These are phyloP conservation scores for Conistra vaccinii DNA, from an alignment of 2,888 invertebrate species.

Conservation along the genomic window DNA sequence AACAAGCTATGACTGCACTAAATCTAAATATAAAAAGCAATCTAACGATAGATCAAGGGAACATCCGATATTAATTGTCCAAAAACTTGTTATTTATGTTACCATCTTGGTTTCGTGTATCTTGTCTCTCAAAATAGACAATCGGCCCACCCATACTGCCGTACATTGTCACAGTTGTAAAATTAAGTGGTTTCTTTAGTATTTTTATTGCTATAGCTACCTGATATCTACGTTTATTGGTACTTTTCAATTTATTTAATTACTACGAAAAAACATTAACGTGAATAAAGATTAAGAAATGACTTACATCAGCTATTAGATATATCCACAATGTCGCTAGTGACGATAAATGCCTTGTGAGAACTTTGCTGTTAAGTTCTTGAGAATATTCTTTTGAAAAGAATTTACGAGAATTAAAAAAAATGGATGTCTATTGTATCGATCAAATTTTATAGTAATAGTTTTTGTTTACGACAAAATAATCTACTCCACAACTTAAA, in stretches of 20 bases:
- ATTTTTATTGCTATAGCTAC: slow-evolving; percentile 79
- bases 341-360: not conserved
- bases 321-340: not conserved
- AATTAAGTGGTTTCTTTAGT: slow-evolving; percentile 79
- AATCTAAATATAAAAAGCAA: slow-evolving; percentile 76
- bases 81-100: slow-evolving; percentile 87
- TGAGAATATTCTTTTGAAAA: not conserved
- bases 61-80: slow-evolving; percentile 87
- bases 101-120: slow-evolving; percentile 82
- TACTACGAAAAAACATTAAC: slow-evolving; percentile 65
- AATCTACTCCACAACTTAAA: not conserved
- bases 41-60: slow-evolving; percentile 82
- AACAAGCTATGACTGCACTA: slow-evolving; percentile 43
- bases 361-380: not conserved
- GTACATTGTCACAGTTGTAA: slow-evolving; percentile 80
- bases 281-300: slow-evolving; percentile 62
- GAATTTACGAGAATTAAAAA: not conserved
- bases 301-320: slow-evolving; percentile 41
- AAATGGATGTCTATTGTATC: not conserved
- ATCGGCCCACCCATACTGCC: slow-evolving; percentile 84
- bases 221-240: slow-evolving; percentile 74
- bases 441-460: too few species aligned
- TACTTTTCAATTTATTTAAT: slow-evolving; percentile 71
- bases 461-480: not conserved
- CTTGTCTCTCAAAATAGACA: slow-evolving; percentile 81